phyloP scores from a whole-genome alignment of 2,888 invertebrate genomes.

The Ariolimax columbianus region DNA sequence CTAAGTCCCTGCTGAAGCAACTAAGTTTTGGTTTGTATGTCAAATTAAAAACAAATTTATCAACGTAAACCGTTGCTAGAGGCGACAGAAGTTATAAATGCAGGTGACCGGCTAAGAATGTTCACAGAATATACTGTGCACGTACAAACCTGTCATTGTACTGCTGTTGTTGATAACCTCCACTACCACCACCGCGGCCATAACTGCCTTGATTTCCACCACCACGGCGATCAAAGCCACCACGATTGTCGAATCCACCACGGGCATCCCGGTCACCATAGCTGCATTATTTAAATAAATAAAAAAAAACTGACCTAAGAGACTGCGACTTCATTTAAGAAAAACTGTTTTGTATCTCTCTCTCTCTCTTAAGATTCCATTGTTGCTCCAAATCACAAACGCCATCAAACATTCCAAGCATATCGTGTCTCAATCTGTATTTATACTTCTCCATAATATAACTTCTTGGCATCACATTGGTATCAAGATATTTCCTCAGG shows the following conservation, averaged over 20 bases:
- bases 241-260: conserved; percentile 55
- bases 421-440: not conserved
- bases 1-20: too few relatives aligned
- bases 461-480: not conserved
- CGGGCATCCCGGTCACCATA: conserved; percentile 2
- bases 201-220: conserved; percentile 53
- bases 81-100: not conserved
- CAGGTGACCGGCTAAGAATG: not conserved
- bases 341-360: not conserved
- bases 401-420: not conserved
- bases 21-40: too few relatives aligned
- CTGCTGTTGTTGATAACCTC: conserved; percentile 31
- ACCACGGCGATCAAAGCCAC: conserved; percentile 54
- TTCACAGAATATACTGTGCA: not conserved
- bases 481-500: too few relatives aligned
- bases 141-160: conserved; percentile 50
- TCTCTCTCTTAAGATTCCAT: not conserved
- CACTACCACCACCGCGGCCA: conserved; percentile 49
- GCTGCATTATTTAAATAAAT: not conserved
- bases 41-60: too few relatives aligned
- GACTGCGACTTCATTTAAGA: not conserved
- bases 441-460: not conserved
- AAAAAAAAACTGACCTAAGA: not conserved
- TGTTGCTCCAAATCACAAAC: not conserved
- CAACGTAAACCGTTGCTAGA: not conserved